Percentiles rank a stretch among this genome's conserved stretches.
Evolutionary conservation across 37 sponge, comb jelly and placozoan species (phyloP).

Genomic region (Halisarca cf. caerulea): DNA sequence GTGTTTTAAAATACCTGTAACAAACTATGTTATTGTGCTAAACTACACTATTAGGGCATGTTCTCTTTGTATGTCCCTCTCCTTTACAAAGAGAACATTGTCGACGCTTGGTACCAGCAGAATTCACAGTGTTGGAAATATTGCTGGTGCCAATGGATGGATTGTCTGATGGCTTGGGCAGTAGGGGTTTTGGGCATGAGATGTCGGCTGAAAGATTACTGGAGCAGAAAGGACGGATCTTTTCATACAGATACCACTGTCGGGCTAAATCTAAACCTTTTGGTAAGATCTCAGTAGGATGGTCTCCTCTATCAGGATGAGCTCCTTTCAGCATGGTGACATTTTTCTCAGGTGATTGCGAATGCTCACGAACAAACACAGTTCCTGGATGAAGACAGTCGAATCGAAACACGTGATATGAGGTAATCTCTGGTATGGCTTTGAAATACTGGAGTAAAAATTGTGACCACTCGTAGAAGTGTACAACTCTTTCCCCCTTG

Average conservation of each 20-base stretch:
- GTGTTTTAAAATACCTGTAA: too few relatives aligned
- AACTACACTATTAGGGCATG: too few relatives aligned
- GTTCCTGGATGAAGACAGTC: background rate
- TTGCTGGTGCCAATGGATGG: too few relatives aligned
- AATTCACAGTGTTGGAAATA: too few relatives aligned
- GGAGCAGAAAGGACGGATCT: conserved; percentile 5
- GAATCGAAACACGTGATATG: background rate
- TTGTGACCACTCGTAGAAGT: background rate
- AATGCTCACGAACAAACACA: background rate
- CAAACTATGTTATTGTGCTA: too few relatives aligned
- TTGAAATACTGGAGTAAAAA: background rate
- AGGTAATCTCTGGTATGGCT: background rate
- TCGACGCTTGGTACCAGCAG: too few relatives aligned
- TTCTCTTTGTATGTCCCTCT: too few relatives aligned
- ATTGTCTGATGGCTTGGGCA: background rate
- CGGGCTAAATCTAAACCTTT: background rate
- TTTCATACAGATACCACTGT: conserved; percentile 5
- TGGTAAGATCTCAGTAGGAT: background rate
- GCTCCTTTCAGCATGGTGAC: background rate
- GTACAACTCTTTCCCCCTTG: background rate
- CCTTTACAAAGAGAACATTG: too few relatives aligned
- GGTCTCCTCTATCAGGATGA: background rate
- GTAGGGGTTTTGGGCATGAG: background rate
- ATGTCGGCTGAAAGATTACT: background rate
- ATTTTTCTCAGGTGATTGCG: background rate